Evolutionary conservation across 2,888 invertebrate species (phyloP), one percentile per base, ranked within the genome.

Genomic region (Tipula confusa): DNA sequence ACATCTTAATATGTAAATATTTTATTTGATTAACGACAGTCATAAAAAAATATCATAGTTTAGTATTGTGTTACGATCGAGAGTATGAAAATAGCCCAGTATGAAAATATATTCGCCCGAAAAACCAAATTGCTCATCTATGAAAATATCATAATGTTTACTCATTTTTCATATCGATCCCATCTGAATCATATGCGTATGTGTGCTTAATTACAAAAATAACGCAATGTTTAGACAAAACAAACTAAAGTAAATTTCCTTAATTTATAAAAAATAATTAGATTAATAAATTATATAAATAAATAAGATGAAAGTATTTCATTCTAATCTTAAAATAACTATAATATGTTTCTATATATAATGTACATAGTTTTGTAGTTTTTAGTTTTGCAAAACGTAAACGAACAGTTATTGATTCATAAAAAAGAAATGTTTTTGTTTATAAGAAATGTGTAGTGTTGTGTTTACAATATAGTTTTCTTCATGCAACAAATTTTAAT

Each of bases 361-460:
- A 13, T 43, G 3, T 43, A 43, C 9, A 36, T 36, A 4, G n/a
- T 43, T n/a, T 43, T 43, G 15, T 43, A 43, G 43, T 43, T 64
- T 1, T 11, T 64, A 15, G 18, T 64, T 24, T 18, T 24, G 24
- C 64, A 24, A 24, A 64, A 18, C 9, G 24, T 64, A 64, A 64
- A 24, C 64, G 64, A 64, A 64, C 64, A 64, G 64, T 64, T 64
- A 64, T 64, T 64, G 64, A 64, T 64, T 64, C 64, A 64, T 24
- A 64, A 64, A 64, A 64, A 48, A 36, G n/a, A 43, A 43, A 43
- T 43, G 24, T 64, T 64, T 11, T 64, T 64, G 24, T 24, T 64
- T 64, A 24, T 24, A 64, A 64, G 64, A 64, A 64, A 2, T 64
- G 24, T 64, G 9, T 24, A 64, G 24, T 64, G 24, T 64, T 64